phyloP scores from a whole-genome alignment of 2,888 invertebrate genomes.

The Anorthoa munda region DNA sequence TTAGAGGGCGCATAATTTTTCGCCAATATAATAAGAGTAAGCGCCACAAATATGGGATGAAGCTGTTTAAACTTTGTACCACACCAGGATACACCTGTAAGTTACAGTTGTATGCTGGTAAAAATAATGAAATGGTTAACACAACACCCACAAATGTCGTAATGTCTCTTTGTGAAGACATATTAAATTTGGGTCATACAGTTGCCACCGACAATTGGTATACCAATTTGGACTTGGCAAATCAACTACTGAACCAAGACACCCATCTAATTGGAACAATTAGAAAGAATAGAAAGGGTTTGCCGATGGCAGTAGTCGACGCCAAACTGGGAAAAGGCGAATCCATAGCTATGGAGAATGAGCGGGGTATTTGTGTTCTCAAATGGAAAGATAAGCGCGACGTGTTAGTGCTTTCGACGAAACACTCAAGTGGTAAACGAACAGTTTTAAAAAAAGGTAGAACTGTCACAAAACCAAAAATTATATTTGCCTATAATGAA shows the following conservation, averaged over 20 bases:
- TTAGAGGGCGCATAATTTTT: constrained; percentile 42
- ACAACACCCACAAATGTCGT: constrained; percentile 21
- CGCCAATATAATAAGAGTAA: constrained; percentile 22
- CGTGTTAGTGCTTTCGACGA: constrained; percentile 58
- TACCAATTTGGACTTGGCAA: constrained; percentile 18
- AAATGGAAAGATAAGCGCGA: constrained; percentile 59
- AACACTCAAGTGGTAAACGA: constrained; percentile 40
- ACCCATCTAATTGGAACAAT: constrained; percentile 34
- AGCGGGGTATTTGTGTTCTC: constrained; percentile 53
- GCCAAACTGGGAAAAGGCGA: constrained; percentile 57
- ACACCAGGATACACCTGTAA: constrained; percentile 45
- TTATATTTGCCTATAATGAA: constrained; percentile 28
- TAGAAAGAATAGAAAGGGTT: constrained; percentile 54
- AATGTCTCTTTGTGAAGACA: constrained; percentile 17
- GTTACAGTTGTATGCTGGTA: constrained; percentile 17
- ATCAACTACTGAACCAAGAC: constrained; percentile 15
- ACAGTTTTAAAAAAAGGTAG: constrained; percentile 15
- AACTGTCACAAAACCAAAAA: constrained; percentile 12
- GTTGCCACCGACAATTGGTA: constrained; percentile 28
- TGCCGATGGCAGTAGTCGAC: constrained; percentile 50
- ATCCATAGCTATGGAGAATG: constrained; percentile 54
- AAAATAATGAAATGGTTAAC: constrained; percentile 18
- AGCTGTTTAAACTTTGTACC: constrained; percentile 58
- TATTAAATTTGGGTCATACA: constrained; percentile 21
- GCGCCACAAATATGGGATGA: constrained; percentile 30